Percentiles rank a stretch among this genome's conserved stretches.
phyloP scores from a whole-genome alignment of 2,113 vertebrate genomes.

The Eurypyga helias region DNA sequence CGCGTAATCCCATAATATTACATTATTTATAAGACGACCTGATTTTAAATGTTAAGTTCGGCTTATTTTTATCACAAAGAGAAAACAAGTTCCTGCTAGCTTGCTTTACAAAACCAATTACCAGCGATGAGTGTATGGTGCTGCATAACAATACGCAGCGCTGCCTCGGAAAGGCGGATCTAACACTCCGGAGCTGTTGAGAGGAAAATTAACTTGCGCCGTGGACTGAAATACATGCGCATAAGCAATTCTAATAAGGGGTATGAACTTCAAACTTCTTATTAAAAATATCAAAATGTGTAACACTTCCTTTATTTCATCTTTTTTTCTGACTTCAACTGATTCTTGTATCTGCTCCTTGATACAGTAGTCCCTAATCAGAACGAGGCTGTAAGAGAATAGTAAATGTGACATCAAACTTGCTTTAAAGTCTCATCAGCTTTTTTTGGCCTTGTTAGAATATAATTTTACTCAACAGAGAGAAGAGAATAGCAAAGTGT shows the following conservation, averaged over 20 bases:
- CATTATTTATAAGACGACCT: slow-evolving; percentile 67
- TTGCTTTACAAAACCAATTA: slow-evolving; percentile 68
- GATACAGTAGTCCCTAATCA: not conserved
- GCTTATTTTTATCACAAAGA: slow-evolving; percentile 71
- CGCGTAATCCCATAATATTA: slow-evolving; percentile 8
- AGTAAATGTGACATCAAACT: not conserved
- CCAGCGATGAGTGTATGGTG: slow-evolving; percentile 42
- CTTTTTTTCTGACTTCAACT: not conserved
- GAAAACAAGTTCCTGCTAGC: slow-evolving; percentile 52
- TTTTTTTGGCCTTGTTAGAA: not conserved
- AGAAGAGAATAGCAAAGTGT: not conserved
- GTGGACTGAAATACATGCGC: not conserved
- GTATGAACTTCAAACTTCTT: not conserved
- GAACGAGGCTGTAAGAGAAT: not conserved
- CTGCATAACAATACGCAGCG: slow-evolving; percentile 39
- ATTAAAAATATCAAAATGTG: not conserved
- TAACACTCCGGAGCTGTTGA: not conserved
- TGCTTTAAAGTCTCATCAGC: not conserved
- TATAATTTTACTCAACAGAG: not conserved
- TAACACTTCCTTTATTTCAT: not conserved
- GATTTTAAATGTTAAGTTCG: slow-evolving; percentile 54
- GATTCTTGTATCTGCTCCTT: not conserved
- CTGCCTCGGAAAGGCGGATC: slow-evolving; percentile 37
- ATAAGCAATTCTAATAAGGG: slow-evolving; percentile 31
- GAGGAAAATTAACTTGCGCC: slow-evolving; percentile 36